Evolutionary conservation across 2,888 invertebrate genomes (phyloP).

Genomic region (Oscheius sp.): DNA sequence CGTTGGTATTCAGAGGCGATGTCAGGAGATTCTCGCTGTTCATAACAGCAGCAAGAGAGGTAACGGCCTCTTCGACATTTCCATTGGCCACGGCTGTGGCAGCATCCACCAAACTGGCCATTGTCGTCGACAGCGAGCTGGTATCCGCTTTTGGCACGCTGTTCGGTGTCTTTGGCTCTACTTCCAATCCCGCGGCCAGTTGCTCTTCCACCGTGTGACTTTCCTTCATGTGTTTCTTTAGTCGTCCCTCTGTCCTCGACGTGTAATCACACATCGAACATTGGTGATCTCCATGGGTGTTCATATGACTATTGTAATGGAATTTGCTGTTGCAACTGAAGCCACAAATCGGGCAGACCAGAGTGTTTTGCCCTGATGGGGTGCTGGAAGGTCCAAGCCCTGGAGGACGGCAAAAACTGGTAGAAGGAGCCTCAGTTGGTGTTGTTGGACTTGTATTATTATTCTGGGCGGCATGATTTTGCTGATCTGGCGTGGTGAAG

Average conservation of each 20-base stretch:
- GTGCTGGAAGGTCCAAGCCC: constrained; percentile 60
- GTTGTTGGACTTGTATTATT: constrained; percentile 25
- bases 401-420: constrained; percentile 63
- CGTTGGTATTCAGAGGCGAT: constrained; percentile 24
- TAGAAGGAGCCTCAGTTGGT: constrained; percentile 28
- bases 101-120: constrained; percentile 59
- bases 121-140: constrained; percentile 54
- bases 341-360: constrained; percentile 75
- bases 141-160: constrained; percentile 31
- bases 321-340: constrained; percentile 74
- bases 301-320: constrained; percentile 78
- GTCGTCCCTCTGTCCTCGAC: constrained; percentile 73
- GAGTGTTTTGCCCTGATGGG: constrained; percentile 48
- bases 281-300: constrained; percentile 77
- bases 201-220: constrained; percentile 75
- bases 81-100: constrained; percentile 46
- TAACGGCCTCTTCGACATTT: constrained; percentile 30
- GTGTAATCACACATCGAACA: constrained; percentile 78
- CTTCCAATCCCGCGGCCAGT: constrained; percentile 69
- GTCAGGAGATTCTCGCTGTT: constrained; percentile 10
- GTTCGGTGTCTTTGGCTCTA: constrained; percentile 47
- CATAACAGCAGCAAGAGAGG: constrained; percentile 22
- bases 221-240: constrained; percentile 77
- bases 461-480: neutral
- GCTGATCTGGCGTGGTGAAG: constrained; percentile 33